phyloP scores from a whole-genome alignment of 2,888 invertebrate species.

The Hermaeophaga mercurialis region DNA sequence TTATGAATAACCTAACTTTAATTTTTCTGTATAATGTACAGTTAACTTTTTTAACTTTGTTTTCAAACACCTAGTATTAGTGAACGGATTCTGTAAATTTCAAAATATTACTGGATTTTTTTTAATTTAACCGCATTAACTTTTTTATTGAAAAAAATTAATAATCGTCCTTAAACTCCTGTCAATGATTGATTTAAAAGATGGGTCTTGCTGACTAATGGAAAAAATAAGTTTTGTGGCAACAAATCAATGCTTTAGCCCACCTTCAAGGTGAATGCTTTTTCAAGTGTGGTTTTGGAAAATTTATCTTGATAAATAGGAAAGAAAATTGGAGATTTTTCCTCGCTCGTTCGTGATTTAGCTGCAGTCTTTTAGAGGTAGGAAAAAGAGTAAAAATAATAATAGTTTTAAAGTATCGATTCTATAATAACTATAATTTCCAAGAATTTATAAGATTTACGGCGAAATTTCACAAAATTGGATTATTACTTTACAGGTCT shows the following conservation, averaged over 20 bases:
- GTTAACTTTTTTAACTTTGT: too few species aligned
- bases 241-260: neutral
- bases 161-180: neutral
- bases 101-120: too few species aligned
- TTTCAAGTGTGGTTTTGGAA: neutral
- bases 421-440: too few species aligned
- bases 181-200: conserved; percentile 1
- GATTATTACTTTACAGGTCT: too few species aligned
- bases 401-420: neutral
- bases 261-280: neutral
- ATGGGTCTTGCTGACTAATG: neutral
- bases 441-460: too few species aligned
- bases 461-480: too few species aligned
- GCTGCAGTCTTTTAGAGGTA: neutral
- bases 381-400: neutral
- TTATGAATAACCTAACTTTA: too few species aligned
- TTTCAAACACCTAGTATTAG: too few species aligned
- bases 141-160: conserved; percentile 1
- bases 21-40: too few species aligned
- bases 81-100: too few species aligned
- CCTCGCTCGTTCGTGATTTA: neutral
- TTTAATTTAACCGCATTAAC: too few species aligned
- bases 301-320: conserved; percentile 10
- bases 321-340: conserved; percentile 9
- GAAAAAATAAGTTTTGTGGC: conserved; percentile 3